Conservation (phyloP, 2,888 invertebrate genomes). For the Lepidochitona cinerea region DNA sequence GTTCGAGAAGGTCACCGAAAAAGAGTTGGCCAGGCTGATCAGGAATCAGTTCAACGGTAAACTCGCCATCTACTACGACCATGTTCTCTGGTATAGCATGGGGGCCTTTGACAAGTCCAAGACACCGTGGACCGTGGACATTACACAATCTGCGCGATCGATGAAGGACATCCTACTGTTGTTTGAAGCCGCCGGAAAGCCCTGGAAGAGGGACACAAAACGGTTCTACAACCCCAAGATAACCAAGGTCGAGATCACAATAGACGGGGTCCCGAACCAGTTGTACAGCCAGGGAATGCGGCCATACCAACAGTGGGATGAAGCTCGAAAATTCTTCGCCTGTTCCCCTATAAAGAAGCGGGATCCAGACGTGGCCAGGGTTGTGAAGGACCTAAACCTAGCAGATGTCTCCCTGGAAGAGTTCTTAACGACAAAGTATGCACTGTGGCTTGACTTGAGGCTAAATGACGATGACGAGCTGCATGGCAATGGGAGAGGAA, state of each 20-base stretch:
- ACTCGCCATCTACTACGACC: neutral
- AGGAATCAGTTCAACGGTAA: neutral
- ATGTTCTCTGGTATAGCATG: neutral
- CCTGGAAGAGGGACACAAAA: constrained; percentile 6
- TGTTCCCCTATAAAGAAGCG: constrained; percentile 9
- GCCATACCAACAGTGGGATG: constrained; percentile 37
- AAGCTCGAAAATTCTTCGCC: constrained; percentile 26
- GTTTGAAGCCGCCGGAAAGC: constrained; percentile 19
- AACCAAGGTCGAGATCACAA: too few relatives aligned
- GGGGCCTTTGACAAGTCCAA: constrained; percentile 10
- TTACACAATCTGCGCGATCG: constrained; percentile 30
- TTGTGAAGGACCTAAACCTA: too few relatives aligned
- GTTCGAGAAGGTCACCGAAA: constrained; percentile 8
- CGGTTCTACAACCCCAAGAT: too few relatives aligned
- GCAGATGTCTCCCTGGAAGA: too few relatives aligned
- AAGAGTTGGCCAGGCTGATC: constrained; percentile 14
- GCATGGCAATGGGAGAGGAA: too few relatives aligned
- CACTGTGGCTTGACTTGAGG: too few relatives aligned
- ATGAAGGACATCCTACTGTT: constrained; percentile 38
- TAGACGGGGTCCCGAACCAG: constrained; percentile 34
- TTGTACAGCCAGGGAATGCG: constrained; percentile 35
- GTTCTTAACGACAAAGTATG: too few relatives aligned
- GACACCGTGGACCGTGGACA: constrained; percentile 33
- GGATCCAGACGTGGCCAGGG: too few relatives aligned
- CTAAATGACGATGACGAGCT: too few relatives aligned